Conservation (phyloP, 2,888 invertebrate species). For the Bruchidius siliquastri region DNA sequence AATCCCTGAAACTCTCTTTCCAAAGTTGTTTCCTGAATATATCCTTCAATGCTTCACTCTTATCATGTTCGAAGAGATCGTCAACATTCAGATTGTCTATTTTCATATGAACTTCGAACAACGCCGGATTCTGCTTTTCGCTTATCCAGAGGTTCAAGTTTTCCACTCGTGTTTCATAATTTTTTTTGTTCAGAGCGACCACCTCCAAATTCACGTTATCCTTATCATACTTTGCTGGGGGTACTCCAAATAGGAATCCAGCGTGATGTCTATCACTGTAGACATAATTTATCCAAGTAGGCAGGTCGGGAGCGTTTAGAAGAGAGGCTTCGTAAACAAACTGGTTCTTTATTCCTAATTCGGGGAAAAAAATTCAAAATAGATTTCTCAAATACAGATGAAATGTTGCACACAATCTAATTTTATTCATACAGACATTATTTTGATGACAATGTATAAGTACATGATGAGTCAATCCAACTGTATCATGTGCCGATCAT, state of each 20-base stretch:
- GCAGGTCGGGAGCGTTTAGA: slow-evolving; percentile 75
- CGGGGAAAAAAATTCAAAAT: neutral
- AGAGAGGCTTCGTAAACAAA: slow-evolving; percentile 72
- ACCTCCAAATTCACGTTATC: slow-evolving; percentile 63
- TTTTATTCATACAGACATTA: too few relatives aligned
- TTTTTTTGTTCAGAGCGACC: slow-evolving; percentile 70
- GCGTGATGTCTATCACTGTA: slow-evolving; percentile 73
- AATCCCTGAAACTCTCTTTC: slow-evolving; percentile 68
- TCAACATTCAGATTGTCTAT: slow-evolving; percentile 87
- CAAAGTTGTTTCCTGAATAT: slow-evolving; percentile 74
- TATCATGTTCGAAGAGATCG: slow-evolving; percentile 69
- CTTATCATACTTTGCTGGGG: slow-evolving; percentile 56
- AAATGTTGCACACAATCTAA: too few relatives aligned
- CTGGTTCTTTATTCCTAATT: slow-evolving; percentile 45
- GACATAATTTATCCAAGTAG: slow-evolving; percentile 79
- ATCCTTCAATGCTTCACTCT: slow-evolving; percentile 70
- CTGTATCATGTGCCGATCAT: too few relatives aligned
- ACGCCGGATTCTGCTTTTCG: slow-evolving; percentile 63
- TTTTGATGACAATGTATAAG: too few relatives aligned
- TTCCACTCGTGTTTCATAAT: slow-evolving; percentile 68
- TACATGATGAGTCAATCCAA: too few relatives aligned
- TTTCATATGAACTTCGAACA: slow-evolving; percentile 77
- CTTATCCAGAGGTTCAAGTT: slow-evolving; percentile 54
- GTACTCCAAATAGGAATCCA: slow-evolving; percentile 82
- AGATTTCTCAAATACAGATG: too few relatives aligned